phyloP scores from a whole-genome alignment of 1,140 invertebrate species.

The Brachionus rotundiformis region DNA sequence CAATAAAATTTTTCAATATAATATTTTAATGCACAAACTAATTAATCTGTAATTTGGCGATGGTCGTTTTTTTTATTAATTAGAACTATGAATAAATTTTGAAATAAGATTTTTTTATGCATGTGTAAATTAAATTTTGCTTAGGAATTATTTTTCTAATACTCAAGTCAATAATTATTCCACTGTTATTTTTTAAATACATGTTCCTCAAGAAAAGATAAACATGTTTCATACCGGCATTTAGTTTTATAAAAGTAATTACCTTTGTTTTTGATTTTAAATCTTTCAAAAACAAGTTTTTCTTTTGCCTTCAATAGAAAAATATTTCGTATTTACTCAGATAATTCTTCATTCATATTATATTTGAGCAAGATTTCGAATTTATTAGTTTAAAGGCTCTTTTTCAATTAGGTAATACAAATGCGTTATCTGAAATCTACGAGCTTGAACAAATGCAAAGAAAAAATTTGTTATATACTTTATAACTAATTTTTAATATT shows the following conservation, averaged over 20 bases:
- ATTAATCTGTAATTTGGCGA: background rate
- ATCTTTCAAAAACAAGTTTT: background rate
- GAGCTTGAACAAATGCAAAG: background rate
- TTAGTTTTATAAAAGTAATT: background rate
- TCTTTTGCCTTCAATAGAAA: background rate
- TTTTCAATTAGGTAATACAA: slow-evolving; percentile 15
- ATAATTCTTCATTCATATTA: background rate
- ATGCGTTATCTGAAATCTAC: slow-evolving; percentile 8
- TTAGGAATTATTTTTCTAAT: background rate
- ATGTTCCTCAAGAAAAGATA: background rate
- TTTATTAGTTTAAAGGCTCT: slow-evolving; percentile 1
- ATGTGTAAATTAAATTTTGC: background rate
- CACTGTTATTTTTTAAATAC: background rate
- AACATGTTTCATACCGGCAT: background rate
- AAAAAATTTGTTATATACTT: background rate
- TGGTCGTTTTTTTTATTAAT: too few species aligned
- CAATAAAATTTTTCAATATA: background rate
- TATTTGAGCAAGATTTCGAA: slow-evolving; percentile 1
- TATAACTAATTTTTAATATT: background rate
- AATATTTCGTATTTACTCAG: background rate
- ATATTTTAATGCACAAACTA: background rate
- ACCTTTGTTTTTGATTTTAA: background rate
- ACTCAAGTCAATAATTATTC: background rate
- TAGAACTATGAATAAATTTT: too few species aligned
- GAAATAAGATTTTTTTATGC: background rate